Evolutionary conservation across 2,888 invertebrate species (phyloP), one percentile per base, ranked within the genome.

Genomic region (Cactoblastis cactorum): DNA sequence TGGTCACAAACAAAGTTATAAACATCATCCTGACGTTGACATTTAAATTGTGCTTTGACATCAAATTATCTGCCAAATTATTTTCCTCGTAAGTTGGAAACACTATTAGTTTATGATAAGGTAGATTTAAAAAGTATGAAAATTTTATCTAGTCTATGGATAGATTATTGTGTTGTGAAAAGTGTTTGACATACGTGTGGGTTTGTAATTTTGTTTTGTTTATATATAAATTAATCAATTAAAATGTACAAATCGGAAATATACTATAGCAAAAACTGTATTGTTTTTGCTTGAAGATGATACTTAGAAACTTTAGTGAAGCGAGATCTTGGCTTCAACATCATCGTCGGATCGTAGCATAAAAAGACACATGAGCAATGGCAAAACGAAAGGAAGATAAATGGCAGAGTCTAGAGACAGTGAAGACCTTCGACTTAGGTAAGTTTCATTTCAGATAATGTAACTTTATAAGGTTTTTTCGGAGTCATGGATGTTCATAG

Each of bases 341-440:
- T 55, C 67, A 58, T 53, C 52, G 43, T 61, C 61, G 65, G 55
- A 28, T 28, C 15, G 14, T 24, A 6, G 12, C 64, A 52, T 65
- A 58, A 50, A 15, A 53, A 54, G 50, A 55, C 62, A 50, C 18
- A 35, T 15, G 24, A 43, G 33, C 35, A 50, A 87, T 87, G 87
- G 80, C 83, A 53, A 78, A 71, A 59, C 69, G 69, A 48, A 77
- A 74, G 53, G 62, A 75, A 45, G 75, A 80, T 52, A 85, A 84
- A 62, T 89, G 89, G 89, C 83, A 86, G 52, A 75, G 83, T 51
- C 69, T 89, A 51, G 75, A 85, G 17, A 89, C 89, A 0, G 73
- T 87, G 6, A 87, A 88, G 67, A 71, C 84, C n/a, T 89, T 89
- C 59, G 89, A 88, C 67, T 71, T 83, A 64, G 88, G 88, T 87